These are phyloP conservation scores for Psophia crepitans DNA, from an alignment of 2,113 vertebrate species.

Conservation along the genomic window DNA sequence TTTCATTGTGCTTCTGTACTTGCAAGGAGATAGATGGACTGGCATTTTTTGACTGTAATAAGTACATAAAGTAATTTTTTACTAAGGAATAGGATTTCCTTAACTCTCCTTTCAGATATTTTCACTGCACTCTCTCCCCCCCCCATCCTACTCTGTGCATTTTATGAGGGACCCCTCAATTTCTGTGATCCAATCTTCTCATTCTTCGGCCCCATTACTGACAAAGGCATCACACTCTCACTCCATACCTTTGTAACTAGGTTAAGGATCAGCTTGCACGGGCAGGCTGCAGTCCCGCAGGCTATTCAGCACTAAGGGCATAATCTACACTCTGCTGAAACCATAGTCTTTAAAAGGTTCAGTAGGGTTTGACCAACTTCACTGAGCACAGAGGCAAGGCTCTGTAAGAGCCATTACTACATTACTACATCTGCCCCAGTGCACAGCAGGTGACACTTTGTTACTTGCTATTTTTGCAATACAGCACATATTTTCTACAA, in stretches of 20 bases:
- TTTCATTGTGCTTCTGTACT: not conserved
- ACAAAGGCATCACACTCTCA: not conserved
- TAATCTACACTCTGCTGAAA: not conserved
- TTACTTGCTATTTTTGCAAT: not conserved
- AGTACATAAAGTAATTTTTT: not conserved
- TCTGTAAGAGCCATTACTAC: not conserved
- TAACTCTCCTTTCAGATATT: not conserved
- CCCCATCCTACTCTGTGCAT: not conserved
- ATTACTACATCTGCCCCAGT: not conserved
- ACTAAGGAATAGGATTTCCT: not conserved
- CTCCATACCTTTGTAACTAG: not conserved
- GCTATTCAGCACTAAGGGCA: not conserved
- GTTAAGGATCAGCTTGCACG: not conserved
- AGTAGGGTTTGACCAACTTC: not conserved
- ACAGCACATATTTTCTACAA: not conserved
- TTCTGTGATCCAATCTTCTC: not conserved
- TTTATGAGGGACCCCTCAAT: not conserved
- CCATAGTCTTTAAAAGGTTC: not conserved
- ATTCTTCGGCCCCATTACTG: not conserved
- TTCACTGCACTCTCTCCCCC: not conserved
- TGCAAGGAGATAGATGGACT: not conserved
- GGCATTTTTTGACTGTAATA: not conserved
- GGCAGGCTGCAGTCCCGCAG: not conserved
- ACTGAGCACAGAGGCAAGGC: not conserved
- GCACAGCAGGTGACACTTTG: not conserved